Conservation (phyloP, 2,113 vertebrate genomes). For the Furnarius figulus region DNA sequence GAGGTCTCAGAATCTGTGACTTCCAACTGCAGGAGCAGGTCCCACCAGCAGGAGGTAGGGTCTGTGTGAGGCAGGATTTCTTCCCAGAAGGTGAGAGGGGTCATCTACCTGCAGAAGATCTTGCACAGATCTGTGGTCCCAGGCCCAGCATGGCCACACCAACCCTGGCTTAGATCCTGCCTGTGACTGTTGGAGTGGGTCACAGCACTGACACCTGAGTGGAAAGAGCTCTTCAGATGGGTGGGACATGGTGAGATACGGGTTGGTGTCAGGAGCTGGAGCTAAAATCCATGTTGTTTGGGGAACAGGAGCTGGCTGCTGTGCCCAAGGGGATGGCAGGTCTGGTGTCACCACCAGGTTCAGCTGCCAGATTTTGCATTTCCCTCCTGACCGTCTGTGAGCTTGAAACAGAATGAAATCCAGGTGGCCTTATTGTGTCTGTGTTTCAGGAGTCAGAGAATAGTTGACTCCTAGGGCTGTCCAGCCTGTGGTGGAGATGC, state of each 20-base stretch:
- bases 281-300: fast-evolving
- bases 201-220: fast-evolving
- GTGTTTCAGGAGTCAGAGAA: not conserved
- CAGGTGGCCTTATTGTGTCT: no score
- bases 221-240: not conserved
- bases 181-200: not conserved
- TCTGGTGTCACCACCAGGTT: not conserved
- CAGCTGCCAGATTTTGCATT: not conserved
- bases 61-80: not conserved
- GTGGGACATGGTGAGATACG: not conserved
- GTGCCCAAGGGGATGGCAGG: fast-evolving
- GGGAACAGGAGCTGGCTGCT: not conserved
- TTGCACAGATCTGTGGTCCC: not conserved
- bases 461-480: not conserved
- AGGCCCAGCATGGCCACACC: fast-evolving
- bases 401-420: not conserved
- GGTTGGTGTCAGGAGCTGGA: not conserved
- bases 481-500: not conserved
- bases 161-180: not conserved
- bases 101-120: not conserved
- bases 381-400: not conserved
- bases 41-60: not conserved
- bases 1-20: not conserved
- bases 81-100: not conserved
- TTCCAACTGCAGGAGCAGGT: not conserved